phyloP scores from a whole-genome alignment of 2,113 vertebrate species.

The Clarias gariepinus region DNA sequence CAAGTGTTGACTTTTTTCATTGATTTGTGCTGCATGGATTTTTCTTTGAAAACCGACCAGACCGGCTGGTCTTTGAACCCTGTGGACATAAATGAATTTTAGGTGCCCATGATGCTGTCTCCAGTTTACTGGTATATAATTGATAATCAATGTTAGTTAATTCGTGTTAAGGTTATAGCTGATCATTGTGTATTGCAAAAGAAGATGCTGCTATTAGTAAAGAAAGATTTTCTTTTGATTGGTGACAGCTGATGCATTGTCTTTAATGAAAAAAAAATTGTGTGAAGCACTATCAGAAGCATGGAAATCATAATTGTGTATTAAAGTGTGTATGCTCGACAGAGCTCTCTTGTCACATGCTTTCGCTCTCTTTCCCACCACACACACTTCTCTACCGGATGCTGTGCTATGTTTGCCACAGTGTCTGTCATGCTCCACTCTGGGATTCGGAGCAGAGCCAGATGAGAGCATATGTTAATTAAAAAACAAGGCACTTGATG shows the following conservation, averaged over 20 bases:
- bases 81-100: too few relatives aligned
- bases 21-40: too few relatives aligned
- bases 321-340: background rate
- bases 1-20: too few relatives aligned
- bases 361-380: background rate
- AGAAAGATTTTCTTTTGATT: background rate
- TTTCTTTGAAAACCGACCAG: too few relatives aligned
- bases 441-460: slow-evolving; percentile 45
- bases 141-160: too few relatives aligned
- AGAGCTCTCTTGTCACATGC: background rate
- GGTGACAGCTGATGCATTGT: background rate
- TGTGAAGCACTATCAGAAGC: background rate
- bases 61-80: too few relatives aligned
- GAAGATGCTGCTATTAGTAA: background rate
- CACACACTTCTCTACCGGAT: slow-evolving; percentile 2
- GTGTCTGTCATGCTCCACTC: slow-evolving; percentile 62
- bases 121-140: too few relatives aligned
- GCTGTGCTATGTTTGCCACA: slow-evolving; percentile 6
- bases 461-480: slow-evolving; percentile 56
- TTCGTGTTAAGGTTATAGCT: too few relatives aligned
- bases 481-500: slow-evolving; percentile 60
- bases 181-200: background rate
- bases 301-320: background rate
- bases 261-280: background rate
- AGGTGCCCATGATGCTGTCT: too few relatives aligned